These are phyloP conservation scores for Piprites chloris DNA, from an alignment of 2,113 vertebrate species.

Conservation along the genomic window DNA sequence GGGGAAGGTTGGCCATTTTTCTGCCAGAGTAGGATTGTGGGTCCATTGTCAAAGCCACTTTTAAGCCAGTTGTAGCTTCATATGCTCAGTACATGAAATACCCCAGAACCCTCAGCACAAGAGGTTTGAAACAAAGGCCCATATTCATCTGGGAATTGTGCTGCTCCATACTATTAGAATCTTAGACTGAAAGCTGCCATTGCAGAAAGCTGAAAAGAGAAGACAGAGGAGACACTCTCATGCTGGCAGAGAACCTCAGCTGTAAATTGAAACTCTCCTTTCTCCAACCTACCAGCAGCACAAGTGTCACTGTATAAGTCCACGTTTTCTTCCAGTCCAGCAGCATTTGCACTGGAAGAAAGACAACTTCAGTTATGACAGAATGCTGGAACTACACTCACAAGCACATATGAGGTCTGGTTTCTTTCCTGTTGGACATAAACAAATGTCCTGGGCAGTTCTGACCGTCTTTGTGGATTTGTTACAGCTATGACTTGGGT, in stretches of 20 bases:
- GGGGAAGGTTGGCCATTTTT: neutral
- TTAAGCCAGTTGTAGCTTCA: neutral
- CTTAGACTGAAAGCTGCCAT: neutral
- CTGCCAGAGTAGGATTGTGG: neutral
- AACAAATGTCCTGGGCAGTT: neutral
- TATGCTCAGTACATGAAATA: neutral
- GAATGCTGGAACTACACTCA: neutral
- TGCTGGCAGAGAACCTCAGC: neutral
- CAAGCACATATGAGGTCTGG: neutral
- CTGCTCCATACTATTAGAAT: neutral
- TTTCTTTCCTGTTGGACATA: neutral
- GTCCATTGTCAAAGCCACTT: neutral
- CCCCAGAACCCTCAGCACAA: neutral
- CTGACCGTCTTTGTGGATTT: neutral
- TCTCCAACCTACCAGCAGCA: neutral
- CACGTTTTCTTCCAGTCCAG: neutral
- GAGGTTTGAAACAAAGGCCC: neutral
- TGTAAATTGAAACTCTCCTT: neutral
- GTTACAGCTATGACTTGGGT: constrained; percentile 88
- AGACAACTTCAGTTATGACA: neutral
- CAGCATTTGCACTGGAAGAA: neutral
- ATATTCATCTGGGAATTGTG: neutral
- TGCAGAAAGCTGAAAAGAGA: neutral
- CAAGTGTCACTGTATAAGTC: neutral
- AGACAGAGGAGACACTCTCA: neutral